A percentile compares a stretch with the other conserved stretches of the same genome.
Conservation (phyloP, 2,888 invertebrate genomes). For the Poecilobothrus nobilitatus region DNA sequence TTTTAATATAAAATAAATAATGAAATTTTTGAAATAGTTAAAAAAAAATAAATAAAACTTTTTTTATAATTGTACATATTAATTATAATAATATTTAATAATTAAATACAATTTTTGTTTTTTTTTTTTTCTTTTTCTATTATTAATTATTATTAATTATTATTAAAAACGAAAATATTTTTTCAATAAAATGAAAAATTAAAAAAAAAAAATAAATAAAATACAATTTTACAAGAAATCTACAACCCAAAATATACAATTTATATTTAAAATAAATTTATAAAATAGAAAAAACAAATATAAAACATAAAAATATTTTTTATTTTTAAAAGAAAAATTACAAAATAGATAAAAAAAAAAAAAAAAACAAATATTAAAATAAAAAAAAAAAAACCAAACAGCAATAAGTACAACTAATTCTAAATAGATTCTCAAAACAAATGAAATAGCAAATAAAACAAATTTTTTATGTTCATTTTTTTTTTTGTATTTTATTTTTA, state of each 20-base stretch:
- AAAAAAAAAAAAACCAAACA: background rate
- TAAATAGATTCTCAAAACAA: background rate
- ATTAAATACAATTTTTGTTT: background rate
- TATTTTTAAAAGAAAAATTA: background rate
- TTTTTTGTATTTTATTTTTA: background rate
- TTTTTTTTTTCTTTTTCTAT: no score
- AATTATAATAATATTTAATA: background rate
- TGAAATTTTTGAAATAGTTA: constrained; percentile 9
- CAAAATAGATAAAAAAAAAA: background rate
- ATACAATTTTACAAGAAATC: background rate
- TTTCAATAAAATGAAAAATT: background rate
- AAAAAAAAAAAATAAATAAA: background rate
- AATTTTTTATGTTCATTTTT: background rate
- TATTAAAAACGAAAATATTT: background rate
- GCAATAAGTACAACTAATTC: constrained; percentile 11
- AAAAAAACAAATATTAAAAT: background rate
- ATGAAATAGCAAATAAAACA: background rate
- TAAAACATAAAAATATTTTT: background rate
- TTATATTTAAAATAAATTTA: background rate
- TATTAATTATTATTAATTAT: background rate
- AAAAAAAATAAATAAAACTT: background rate
- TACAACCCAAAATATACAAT: background rate
- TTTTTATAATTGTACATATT: constrained; percentile 9
- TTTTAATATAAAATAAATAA: background rate
- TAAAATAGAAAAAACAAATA: background rate